Percentiles rank a stretch among this genome's conserved stretches.
phyloP scores from a whole-genome alignment of 64 coral and sea anemone species.

The Actinia equina region DNA sequence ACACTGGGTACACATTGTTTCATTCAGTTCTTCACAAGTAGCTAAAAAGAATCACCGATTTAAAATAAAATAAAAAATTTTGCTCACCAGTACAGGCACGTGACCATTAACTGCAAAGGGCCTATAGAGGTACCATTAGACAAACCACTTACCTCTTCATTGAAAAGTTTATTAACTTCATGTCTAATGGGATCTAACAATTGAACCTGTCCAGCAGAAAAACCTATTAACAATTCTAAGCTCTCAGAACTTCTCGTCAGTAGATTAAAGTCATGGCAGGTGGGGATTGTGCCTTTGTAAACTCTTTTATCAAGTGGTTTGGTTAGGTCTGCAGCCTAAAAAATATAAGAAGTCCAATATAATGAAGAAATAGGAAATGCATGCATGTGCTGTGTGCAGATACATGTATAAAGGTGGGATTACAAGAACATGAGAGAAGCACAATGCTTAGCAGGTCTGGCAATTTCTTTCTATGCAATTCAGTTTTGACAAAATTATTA shows the following conservation, averaged over 20 bases:
- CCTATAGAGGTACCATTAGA: neutral
- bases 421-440: too few relatives aligned
- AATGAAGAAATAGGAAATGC: neutral
- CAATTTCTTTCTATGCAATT: too few relatives aligned
- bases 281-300: constrained; percentile 94
- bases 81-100: too few relatives aligned
- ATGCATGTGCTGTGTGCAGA: too few relatives aligned
- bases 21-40: too few relatives aligned
- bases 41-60: too few relatives aligned
- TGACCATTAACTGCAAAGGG: too few relatives aligned
- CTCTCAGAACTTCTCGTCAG: constrained; percentile 85
- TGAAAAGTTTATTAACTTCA: constrained; percentile 96
- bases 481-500: too few relatives aligned
- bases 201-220: constrained; percentile 92
- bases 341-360: neutral
- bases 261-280: constrained; percentile 95
- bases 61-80: too few relatives aligned
- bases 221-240: constrained; percentile 87
- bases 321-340: constrained; percentile 90
- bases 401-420: too few relatives aligned
- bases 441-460: too few relatives aligned
- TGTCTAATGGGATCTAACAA: constrained; percentile 86
- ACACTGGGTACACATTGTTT: too few relatives aligned
- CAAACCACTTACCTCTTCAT: constrained; percentile 77
- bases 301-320: constrained; percentile 94